Conservation (phyloP, 1,140 invertebrate species). For the Arctopsyche grandis region DNA sequence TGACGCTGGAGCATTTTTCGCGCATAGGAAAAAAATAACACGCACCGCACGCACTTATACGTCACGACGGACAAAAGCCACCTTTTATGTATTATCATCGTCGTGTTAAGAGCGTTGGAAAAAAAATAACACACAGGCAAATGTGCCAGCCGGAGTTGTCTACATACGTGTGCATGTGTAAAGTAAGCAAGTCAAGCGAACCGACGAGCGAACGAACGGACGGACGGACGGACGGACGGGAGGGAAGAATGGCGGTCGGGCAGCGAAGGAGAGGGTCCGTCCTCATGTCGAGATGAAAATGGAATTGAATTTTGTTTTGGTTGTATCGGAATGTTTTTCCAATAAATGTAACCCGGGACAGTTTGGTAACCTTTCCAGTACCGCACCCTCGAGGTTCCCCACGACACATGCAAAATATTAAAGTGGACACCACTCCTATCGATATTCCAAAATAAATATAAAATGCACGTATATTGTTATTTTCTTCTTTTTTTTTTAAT, state of each 20-base stretch:
- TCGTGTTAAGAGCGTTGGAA: constrained; percentile 46
- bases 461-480: background rate
- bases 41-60: background rate
- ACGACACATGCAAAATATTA: constrained; percentile 32
- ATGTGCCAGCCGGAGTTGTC: background rate
- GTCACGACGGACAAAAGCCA: constrained; percentile 46
- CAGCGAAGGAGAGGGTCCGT: constrained; percentile 19
- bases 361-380: constrained; percentile 49
- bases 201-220: no score
- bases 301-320: constrained; percentile 55
- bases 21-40: constrained; percentile 41
- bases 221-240: constrained; percentile 2
- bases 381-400: constrained; percentile 20
- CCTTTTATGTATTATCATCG: constrained; percentile 54
- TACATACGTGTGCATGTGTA: constrained; percentile 37
- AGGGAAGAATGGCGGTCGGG: constrained; percentile 32
- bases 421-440: constrained; percentile 16
- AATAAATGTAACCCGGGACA: constrained; percentile 53
- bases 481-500: constrained; percentile 22
- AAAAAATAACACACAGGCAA: constrained; percentile 3
- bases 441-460: constrained; percentile 29
- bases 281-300: constrained; percentile 51
- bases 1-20: constrained; percentile 44
- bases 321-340: constrained; percentile 55
- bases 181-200: constrained; percentile 11